Percentiles rank a stretch among this genome's conserved stretches.
Evolutionary conservation across 2,797 vertebrate species (phyloP).

Genomic region (Lagocephalus sceleratus): DNA sequence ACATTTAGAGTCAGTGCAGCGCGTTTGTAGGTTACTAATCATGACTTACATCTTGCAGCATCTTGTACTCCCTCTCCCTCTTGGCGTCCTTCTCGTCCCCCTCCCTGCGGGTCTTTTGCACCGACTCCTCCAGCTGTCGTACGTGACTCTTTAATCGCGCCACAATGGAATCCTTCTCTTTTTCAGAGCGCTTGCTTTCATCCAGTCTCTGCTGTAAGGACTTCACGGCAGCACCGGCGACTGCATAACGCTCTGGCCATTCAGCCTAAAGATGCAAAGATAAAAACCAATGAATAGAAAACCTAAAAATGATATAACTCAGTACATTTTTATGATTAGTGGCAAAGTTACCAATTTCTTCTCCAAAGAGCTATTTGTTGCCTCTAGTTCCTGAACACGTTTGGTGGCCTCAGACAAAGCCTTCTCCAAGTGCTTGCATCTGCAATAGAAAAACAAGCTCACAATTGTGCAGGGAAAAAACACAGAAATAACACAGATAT

Average conservation of each 20-base stretch:
- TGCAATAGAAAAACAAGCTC: conserved; percentile 46
- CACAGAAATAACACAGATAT: not conserved
- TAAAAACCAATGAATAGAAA: not conserved
- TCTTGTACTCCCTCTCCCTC: conserved; percentile 86
- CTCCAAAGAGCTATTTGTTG: conserved; percentile 83
- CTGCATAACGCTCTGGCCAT: conserved; percentile 83
- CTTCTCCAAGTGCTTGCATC: conserved; percentile 84
- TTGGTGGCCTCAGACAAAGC: conserved; percentile 83
- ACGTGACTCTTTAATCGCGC: conserved; percentile 75
- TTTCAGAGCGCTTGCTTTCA: conserved; percentile 77
- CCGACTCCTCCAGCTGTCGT: conserved; percentile 82
- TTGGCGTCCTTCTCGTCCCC: conserved; percentile 82
- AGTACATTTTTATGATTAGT: not conserved
- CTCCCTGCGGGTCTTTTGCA: conserved; percentile 80
- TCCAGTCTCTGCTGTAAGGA: conserved; percentile 85
- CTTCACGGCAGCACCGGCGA: conserved; percentile 75
- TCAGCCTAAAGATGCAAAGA: conserved; percentile 72
- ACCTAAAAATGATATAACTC: not conserved
- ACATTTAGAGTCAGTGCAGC: too few relatives aligned
- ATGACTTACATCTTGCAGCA: conserved; percentile 90
- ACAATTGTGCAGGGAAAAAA: not conserved
- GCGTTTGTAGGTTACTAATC: too few relatives aligned
- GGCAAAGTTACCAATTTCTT: conserved; percentile 80
- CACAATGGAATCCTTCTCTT: conserved; percentile 82
- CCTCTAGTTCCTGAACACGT: conserved; percentile 83